Conservation (phyloP, 2,888 invertebrate species). For the Acanthosepion lycidas region DNA sequence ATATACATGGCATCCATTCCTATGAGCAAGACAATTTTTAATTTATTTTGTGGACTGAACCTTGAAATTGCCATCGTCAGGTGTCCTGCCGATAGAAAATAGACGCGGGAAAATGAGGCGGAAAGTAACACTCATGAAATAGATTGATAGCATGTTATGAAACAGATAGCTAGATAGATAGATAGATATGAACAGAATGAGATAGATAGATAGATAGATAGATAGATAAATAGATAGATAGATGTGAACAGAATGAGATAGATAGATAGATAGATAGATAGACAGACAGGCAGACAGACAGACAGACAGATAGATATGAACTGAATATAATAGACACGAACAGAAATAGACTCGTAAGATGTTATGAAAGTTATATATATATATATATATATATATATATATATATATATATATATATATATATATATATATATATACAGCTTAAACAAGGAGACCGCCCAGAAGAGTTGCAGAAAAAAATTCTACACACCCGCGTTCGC, state of each 20-base stretch:
- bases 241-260: too few species aligned
- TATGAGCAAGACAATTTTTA: not conserved
- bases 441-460: too few species aligned
- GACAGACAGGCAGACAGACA: too few species aligned
- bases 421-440: not conserved
- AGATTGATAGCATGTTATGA: not conserved
- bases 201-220: too few species aligned
- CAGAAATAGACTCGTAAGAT: too few species aligned
- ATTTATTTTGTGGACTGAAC: slow-evolving; percentile 33
- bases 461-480: too few species aligned
- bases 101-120: not conserved
- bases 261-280: too few species aligned
- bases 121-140: not conserved
- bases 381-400: not conserved
- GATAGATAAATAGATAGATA: too few species aligned
- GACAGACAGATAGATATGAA: too few species aligned
- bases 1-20: not conserved
- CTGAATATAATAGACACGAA: too few species aligned
- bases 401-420: not conserved
- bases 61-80: not conserved
- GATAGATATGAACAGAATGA: too few species aligned
- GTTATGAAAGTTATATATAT: not conserved
- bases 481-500: too few species aligned
- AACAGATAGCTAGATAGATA: not conserved
- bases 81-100: not conserved